These are phyloP conservation scores for Catostomus latipinnis DNA, from an alignment of 2,797 vertebrate species.

Conservation along the genomic window DNA sequence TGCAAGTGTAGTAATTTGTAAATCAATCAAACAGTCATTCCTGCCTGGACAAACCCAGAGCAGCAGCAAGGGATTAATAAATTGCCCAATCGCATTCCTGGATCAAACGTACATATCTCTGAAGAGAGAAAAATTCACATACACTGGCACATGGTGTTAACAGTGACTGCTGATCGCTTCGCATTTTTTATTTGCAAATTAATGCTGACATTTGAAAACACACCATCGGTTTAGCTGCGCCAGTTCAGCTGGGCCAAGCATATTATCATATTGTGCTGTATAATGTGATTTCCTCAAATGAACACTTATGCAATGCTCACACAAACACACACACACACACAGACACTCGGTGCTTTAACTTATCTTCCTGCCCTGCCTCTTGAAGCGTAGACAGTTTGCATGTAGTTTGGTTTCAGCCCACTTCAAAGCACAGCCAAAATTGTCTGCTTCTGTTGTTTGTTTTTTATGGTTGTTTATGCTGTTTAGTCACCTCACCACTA, in stretches of 20 bases:
- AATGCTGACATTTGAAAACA: slow-evolving; percentile 85
- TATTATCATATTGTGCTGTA: slow-evolving; percentile 81
- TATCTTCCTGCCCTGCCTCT: slow-evolving; percentile 45
- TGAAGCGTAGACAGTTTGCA: slow-evolving; percentile 44
- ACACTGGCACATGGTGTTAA: slow-evolving; percentile 55
- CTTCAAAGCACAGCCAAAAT: slow-evolving; percentile 43
- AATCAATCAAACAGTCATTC: slow-evolving; percentile 49
- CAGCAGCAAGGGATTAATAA: slow-evolving; percentile 53
- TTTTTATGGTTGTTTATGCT: background rate
- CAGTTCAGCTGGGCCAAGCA: slow-evolving; percentile 77
- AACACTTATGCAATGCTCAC: slow-evolving; percentile 69
- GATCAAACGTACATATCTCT: slow-evolving; percentile 37
- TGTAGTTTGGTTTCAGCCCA: slow-evolving; percentile 40
- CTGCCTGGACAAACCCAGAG: slow-evolving; percentile 53
- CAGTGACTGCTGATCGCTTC: slow-evolving; percentile 74
- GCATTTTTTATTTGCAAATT: slow-evolving; percentile 84
- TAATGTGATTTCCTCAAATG: slow-evolving; percentile 81
- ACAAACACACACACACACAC: slow-evolving; percentile 37
- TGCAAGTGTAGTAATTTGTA: slow-evolving; percentile 47
- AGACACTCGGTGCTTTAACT: slow-evolving; percentile 21
- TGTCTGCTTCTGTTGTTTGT: slow-evolving; percentile 8
- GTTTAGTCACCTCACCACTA: background rate
- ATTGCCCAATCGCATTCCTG: slow-evolving; percentile 14
- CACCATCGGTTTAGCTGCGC: slow-evolving; percentile 78
- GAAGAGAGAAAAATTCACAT: slow-evolving; percentile 40